Percentiles rank a stretch among this genome's conserved stretches.
phyloP scores from a whole-genome alignment of 2,888 invertebrate species.

The Stenotaenia linearis region DNA sequence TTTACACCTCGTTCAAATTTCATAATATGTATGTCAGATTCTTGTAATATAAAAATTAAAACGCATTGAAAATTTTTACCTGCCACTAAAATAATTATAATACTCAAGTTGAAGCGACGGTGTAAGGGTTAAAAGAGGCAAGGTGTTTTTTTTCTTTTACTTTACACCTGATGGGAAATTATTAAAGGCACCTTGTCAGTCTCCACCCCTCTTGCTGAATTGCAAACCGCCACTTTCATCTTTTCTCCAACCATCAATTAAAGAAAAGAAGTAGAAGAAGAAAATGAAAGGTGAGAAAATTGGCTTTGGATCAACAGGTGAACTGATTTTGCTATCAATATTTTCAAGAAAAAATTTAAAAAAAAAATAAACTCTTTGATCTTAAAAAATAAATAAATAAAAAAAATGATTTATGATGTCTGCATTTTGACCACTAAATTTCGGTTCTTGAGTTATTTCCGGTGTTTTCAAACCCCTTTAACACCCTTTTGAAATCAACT shows the following conservation, averaged over 20 bases:
- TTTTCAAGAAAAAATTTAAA: not conserved
- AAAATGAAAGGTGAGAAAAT: slow-evolving; percentile 26
- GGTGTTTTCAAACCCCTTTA: not conserved
- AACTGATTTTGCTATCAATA: slow-evolving; percentile 17
- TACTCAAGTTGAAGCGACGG: not conserved
- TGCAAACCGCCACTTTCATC: slow-evolving; percentile 22
- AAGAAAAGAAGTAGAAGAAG: slow-evolving; percentile 11
- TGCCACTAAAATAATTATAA: slow-evolving; percentile 24
- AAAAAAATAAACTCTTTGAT: not conserved
- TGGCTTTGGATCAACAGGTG: not conserved
- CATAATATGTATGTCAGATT: not conserved
- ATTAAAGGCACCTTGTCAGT: slow-evolving; percentile 24
- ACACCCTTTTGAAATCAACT: not conserved
- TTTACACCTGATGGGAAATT: slow-evolving; percentile 24
- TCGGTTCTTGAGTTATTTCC: no score
- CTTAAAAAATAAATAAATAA: not conserved
- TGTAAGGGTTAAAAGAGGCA: slow-evolving; percentile 24
- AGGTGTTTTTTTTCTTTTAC: not conserved
- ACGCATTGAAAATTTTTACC: not conserved
- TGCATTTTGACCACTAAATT: not conserved
- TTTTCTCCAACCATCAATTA: slow-evolving; percentile 21
- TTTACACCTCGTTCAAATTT: slow-evolving; percentile 8
- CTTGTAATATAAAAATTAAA: slow-evolving; percentile 12
- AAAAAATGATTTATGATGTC: not conserved
- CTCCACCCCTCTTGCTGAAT: slow-evolving; percentile 21